Conservation (phyloP, 35 echinoderm and acorn worm species). For the Acanthaster planci region DNA sequence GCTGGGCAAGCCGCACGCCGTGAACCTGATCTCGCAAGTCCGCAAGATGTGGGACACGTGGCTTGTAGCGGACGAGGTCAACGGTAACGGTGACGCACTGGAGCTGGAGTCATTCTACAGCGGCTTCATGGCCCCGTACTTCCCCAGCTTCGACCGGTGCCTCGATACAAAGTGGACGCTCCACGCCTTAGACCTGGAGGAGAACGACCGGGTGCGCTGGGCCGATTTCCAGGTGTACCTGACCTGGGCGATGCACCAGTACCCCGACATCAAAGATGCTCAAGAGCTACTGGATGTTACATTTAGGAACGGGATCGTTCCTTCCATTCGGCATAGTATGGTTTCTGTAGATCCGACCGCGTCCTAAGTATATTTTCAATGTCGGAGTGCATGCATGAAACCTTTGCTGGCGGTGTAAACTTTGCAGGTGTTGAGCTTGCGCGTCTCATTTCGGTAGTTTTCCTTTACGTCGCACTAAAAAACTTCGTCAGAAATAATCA, state of each 20-base stretch:
- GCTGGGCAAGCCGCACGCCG: background rate
- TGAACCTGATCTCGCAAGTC: constrained; percentile 41
- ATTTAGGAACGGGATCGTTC: constrained; percentile 54
- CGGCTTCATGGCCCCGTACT: constrained; percentile 59
- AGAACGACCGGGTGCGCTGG: constrained; percentile 53
- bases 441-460: too few species aligned
- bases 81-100: constrained; percentile 40
- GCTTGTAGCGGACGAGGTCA: constrained; percentile 28
- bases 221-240: constrained; percentile 45
- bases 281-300: constrained; percentile 54
- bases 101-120: constrained; percentile 51
- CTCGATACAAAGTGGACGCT: background rate
- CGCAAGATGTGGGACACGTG: constrained; percentile 47
- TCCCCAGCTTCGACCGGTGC: constrained; percentile 19
- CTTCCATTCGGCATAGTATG: too few species aligned
- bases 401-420: too few species aligned
- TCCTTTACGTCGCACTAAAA: too few species aligned
- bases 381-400: too few species aligned
- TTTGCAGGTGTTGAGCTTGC: too few species aligned
- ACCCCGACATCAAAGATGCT: constrained; percentile 31
- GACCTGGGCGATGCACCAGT: constrained; percentile 41
- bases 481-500: too few species aligned
- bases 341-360: too few species aligned
- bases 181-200: constrained; percentile 57
- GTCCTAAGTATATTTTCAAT: too few species aligned